Base-by-base conservation (phyloP, 92 coral and sea anemone genomes). In the Porites evermanni region DNA sequence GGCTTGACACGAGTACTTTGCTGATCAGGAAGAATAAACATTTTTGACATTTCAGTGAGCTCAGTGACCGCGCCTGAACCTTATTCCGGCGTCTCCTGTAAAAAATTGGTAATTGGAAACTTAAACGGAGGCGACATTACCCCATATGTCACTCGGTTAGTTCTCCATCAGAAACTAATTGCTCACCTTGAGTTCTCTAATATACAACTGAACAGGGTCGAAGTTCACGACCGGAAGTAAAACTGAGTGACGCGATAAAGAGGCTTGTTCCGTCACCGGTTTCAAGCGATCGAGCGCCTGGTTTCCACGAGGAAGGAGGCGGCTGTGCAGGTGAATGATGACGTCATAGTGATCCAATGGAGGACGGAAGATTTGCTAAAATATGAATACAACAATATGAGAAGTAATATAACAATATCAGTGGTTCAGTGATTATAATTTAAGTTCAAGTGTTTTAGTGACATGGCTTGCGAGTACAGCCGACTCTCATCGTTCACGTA, bases 301-400 rank as follows among this genome's bases (percentile, higher is more conserved):
- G 78, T 77, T 7, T 52, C 86, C 80, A 23, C 98, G 92, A 26
- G 98, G 91, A 38, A 93, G 78, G 50, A 78, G 81, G 77, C 88
- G 94, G 38, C 84, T 79, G 78, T 95, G 94, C 14, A 97, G 88
- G 80, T 81, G 82, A 79, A 97, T 92, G 75, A 91, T 95, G 86
- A 97, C 96, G 93, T 95, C 98, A 88, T 93, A 97, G 38, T 93
- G 97, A 77, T 89, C 90, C 65, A 97, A 64, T 1, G 99, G 97
- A 14, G 99, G 97, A 18, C 99, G 98, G 80, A 97, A 97, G 75
- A 95, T 92, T 91, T 90, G 93, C 99, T 97, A 86, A n/a, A 56
- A 65, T 24, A 61, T 7, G 65, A 73, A 67, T 19, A 75, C 44
- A 51, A 44, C 12, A 60, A 50, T 20, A 16, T 5, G 23, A 70